Evolutionary conservation across 2,113 vertebrate genomes (phyloP), one percentile per base, ranked within the genome.

Genomic region (Lamprotornis superbus): DNA sequence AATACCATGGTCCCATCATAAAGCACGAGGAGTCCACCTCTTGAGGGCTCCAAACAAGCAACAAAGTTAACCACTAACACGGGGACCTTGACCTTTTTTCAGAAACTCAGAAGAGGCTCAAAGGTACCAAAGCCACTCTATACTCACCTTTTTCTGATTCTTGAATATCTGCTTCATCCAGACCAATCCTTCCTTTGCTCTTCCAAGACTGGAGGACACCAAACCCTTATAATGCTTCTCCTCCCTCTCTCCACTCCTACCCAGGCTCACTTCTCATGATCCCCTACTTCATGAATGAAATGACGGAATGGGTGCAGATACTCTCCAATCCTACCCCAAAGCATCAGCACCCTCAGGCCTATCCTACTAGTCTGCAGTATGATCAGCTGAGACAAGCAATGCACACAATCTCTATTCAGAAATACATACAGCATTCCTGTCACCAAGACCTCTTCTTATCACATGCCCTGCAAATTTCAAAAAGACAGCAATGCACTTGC

Each of bases 31-130:
- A 90, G 8, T 28, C 42, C 21, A 88, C 9, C 24, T 74, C 39
- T 25, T 25, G 35, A 89, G 60, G 27, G 39, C 20, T 74, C 56
- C 60, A 59, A 82, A 84, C 4, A 49, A 23, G 53, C 40, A 83
- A 44, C 13, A 67, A 61, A 87, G 40, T 73, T 18, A 19, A 40
- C 10, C 39, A 39, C 13, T 78, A 57, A 78, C 5, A 53, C 0
- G 0, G 11, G 8, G 7, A 57, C 19, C 24, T 42, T 47, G 33
- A 80, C 14, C 16, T 67, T 52, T 59, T 47, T 1, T 0, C 12
- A 56, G 6, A 89, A 60, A 24, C 24, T 39, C 24, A n/a, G 31
- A 83, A 65, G 31, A 46, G 22, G 11, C 31, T 53, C 46, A 74
- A 68, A 91, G 18, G 7, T 23, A 67, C 28, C 17, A 57, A 55